Conservation (phyloP, 2,113 vertebrate species). For the Mesitornis unicolor region DNA sequence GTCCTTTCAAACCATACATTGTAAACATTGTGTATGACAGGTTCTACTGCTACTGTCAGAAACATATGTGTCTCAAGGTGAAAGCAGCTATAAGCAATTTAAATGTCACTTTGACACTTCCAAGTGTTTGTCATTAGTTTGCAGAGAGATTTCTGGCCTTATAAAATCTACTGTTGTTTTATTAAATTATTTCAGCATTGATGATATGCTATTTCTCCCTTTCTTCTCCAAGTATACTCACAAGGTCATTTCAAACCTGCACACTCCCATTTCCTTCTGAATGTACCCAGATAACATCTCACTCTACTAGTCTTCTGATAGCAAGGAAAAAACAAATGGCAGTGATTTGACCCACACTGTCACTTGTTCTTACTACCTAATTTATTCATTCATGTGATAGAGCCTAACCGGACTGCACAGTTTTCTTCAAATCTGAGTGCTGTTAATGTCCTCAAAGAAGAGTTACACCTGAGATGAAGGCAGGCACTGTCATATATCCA, state of each 20-base stretch:
- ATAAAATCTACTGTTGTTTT: neutral
- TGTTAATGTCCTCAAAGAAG: neutral
- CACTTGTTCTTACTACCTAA: neutral
- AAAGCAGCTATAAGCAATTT: neutral
- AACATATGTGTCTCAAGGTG: neutral
- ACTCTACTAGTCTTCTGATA: neutral
- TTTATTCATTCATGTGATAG: neutral
- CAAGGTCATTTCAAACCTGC: neutral
- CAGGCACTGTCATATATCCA: neutral
- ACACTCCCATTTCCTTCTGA: neutral
- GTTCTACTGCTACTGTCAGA: neutral
- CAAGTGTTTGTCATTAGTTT: neutral
- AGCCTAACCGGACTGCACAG: neutral
- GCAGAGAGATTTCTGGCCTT: neutral
- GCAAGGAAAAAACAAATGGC: neutral
- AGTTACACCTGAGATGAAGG: neutral
- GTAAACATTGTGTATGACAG: neutral
- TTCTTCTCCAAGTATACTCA: neutral
- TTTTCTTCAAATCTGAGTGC: neutral
- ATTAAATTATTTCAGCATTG: neutral
- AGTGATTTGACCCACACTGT: neutral
- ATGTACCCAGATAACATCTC: neutral
- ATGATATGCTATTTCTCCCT: neutral
- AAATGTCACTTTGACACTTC: neutral
- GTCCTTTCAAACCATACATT: neutral